Base-by-base conservation (phyloP, 2,888 invertebrate species). In the Lithosia quadra region DNA sequence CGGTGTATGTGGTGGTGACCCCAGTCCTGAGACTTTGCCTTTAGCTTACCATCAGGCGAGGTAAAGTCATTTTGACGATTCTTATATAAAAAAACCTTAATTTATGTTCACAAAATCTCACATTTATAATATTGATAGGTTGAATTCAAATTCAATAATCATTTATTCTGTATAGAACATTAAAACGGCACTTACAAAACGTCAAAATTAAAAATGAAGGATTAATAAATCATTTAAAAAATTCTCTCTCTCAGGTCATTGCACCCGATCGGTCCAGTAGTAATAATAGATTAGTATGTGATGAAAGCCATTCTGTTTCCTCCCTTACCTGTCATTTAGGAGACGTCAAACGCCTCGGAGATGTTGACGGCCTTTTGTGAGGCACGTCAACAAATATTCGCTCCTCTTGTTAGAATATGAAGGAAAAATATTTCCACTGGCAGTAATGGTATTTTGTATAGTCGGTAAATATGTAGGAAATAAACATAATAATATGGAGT, bases 371-470 rank as follows among this genome's bases (percentile, higher is more conserved):
- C 57, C 70, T 77, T 74, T 75, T 79, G 75, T 74, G 65, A 53
- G 63, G 18, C 63, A 61, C 62, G 68, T 81, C 82, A 74, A 76
- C 74, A 73, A 75, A 79, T 67, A 73, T 76, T 72, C 72, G 65
- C 67, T 75, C 65, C 62, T 64, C 64, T 77, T 71, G 63, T 65
- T 56, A 55, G 49, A 72, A 74, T 72, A 62, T 65, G 33, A 71
- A 70, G 58, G 61, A 36, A 59, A 67, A 67, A 63, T 24, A 49
- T 67, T 63, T 59, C 57, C 36, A 39, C 11, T 63, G 34, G 60
- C 34, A 43, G 63, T 55, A 66, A 69, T 65, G 65, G 49, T 62
- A 65, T 69, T 69, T 65, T 56, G 34, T 10, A 49, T 60, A 61
- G 33, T 55, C 22, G 22, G 61, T 34, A 34, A 18, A 10, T 21